Conservation (phyloP, 2,888 invertebrate species). For the Pimpla rufipes region DNA sequence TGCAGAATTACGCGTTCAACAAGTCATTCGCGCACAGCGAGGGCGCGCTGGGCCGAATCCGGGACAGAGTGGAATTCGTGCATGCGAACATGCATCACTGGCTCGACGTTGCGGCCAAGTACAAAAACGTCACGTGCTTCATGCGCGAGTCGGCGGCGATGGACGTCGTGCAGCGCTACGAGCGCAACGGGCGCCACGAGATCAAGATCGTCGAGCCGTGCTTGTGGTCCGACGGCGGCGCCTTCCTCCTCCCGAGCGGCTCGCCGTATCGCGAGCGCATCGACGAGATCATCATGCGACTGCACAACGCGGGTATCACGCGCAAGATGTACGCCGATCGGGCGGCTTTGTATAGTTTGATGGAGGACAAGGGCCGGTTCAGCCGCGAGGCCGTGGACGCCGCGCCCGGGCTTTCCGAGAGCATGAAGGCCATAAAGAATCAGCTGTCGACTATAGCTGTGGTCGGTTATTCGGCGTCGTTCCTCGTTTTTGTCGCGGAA, state of each 20-base stretch:
- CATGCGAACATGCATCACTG: slow-evolving; percentile 29
- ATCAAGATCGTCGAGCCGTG: slow-evolving; percentile 37
- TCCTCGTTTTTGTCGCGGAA: slow-evolving; percentile 42
- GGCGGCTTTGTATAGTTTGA: no score
- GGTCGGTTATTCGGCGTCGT: slow-evolving; percentile 32
- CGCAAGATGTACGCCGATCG: not conserved
- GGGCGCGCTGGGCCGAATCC: slow-evolving; percentile 36
- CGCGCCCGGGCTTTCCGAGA: not conserved
- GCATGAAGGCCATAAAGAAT: not conserved
- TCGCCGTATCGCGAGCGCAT: slow-evolving; percentile 62
- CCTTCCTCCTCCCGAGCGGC: slow-evolving; percentile 43
- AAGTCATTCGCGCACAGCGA: slow-evolving; percentile 51
- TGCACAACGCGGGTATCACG: slow-evolving; percentile 41
- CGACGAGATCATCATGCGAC: slow-evolving; percentile 25
- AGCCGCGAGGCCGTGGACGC: no score
- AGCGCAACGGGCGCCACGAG: slow-evolving; percentile 11
- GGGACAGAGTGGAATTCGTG: slow-evolving; percentile 24
- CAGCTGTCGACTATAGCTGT: slow-evolving; percentile 22
- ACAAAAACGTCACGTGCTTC: slow-evolving; percentile 56
- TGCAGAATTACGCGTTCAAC: slow-evolving; percentile 20
- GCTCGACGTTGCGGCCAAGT: slow-evolving; percentile 19
- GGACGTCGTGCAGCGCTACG: not conserved
- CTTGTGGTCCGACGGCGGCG: slow-evolving; percentile 50
- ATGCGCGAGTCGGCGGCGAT: slow-evolving; percentile 24
- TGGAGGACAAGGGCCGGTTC: no score